Conservation (phyloP, 2,797 vertebrate species). For the Crenichthys baileyi region DNA sequence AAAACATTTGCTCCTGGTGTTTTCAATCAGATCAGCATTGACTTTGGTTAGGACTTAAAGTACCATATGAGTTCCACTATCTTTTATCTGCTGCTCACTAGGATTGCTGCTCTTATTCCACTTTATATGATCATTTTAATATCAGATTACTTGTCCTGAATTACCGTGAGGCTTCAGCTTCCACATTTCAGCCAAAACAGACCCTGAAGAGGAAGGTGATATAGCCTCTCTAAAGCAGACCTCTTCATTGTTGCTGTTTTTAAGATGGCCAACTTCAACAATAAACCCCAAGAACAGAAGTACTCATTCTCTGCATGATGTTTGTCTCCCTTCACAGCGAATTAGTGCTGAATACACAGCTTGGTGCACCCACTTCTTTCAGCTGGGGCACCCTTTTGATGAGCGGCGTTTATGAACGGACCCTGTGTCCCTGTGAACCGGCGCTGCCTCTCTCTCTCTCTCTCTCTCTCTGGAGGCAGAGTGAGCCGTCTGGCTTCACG, state of each 20-base stretch:
- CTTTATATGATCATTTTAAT: conserved; percentile 40
- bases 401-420: conserved; percentile 36
- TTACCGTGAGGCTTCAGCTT: conserved; percentile 28
- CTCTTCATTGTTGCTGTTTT: background rate
- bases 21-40: conserved; percentile 73
- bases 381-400: conserved; percentile 48
- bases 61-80: conserved; percentile 50
- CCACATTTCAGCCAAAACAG: conserved; percentile 8
- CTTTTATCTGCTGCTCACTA: conserved; percentile 39
- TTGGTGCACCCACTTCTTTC: conserved; percentile 31
- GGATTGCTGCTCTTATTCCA: background rate
- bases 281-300: conserved; percentile 22
- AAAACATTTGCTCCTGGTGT: conserved; percentile 43
- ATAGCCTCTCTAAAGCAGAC: background rate
- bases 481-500: conserved; percentile 55
- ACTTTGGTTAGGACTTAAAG: conserved; percentile 72
- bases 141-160: conserved; percentile 26
- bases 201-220: conserved; percentile 6
- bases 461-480: conserved; percentile 33
- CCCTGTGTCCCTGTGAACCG: conserved; percentile 57
- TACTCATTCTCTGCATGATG: conserved; percentile 27
- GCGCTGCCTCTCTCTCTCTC: conserved; percentile 4
- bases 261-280: conserved; percentile 8
- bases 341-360: conserved; percentile 50
- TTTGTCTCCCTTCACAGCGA: conserved; percentile 51